phyloP scores from a whole-genome alignment of 2,888 invertebrate species.

The Dioctria linearis region DNA sequence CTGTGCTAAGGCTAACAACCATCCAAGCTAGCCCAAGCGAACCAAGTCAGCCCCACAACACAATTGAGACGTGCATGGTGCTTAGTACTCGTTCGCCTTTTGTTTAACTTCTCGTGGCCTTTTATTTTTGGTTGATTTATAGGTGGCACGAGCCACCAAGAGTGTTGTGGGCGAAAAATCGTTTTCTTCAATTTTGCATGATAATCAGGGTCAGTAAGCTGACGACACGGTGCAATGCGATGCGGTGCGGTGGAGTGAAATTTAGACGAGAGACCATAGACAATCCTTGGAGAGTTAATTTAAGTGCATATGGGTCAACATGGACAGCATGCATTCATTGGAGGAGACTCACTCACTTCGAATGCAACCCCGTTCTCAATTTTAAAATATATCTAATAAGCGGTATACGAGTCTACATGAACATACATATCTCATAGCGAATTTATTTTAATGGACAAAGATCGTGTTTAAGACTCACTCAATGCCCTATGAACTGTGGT shows the following conservation, averaged over 20 bases:
- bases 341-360: too few relatives aligned
- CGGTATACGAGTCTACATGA: too few relatives aligned
- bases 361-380: too few relatives aligned
- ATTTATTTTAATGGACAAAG: too few relatives aligned
- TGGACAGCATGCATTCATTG: background rate
- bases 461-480: too few relatives aligned
- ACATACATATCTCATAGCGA: too few relatives aligned
- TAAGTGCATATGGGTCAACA: conserved; percentile 32
- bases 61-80: conserved; percentile 46
- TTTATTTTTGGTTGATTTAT: conserved; percentile 56
- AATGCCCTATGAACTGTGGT: too few relatives aligned
- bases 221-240: background rate
- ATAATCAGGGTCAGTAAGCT: conserved; percentile 31
- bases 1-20: too few relatives aligned
- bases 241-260: too few relatives aligned
- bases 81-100: conserved; percentile 29
- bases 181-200: conserved; percentile 9
- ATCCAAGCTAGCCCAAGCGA: too few relatives aligned
- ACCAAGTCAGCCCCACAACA: conserved; percentile 5
- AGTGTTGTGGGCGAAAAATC: conserved; percentile 47
- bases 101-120: conserved; percentile 37
- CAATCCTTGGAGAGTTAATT: conserved; percentile 20
- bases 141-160: conserved; percentile 58
- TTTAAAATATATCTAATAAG: too few relatives aligned
- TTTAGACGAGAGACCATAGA: background rate